Percentiles rank a stretch among this genome's conserved stretches.
These are phyloP conservation scores for Standfussiana lucernea DNA, from an alignment of 2,888 invertebrate genomes.

Conservation along the genomic window DNA sequence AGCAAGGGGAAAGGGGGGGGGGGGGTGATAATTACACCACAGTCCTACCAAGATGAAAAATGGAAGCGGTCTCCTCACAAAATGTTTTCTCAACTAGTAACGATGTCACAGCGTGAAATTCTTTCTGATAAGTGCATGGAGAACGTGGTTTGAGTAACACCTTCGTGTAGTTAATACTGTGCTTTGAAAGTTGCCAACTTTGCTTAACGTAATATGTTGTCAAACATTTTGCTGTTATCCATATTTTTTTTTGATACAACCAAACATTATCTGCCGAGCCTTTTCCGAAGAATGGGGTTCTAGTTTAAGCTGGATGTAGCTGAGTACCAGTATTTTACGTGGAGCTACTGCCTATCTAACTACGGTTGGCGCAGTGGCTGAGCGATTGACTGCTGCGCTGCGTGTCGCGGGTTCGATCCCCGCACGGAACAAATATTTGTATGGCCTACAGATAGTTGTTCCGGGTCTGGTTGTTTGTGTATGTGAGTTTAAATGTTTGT, in stretches of 20 bases:
- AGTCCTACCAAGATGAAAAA: slow-evolving; percentile 66
- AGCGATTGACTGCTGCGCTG: no score
- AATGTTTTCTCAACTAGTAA: slow-evolving; percentile 58
- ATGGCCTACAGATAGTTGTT: no score
- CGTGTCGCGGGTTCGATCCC: no score
- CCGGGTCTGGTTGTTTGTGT: no score
- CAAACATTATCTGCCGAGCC: background rate
- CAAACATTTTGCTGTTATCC: background rate
- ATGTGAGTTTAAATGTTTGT: no score
- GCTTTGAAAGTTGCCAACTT: background rate
- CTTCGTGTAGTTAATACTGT: background rate
- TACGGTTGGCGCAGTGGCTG: no score
- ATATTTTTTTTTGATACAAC: background rate
- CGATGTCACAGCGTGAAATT: slow-evolving; percentile 42
- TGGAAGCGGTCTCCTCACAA: slow-evolving; percentile 51
- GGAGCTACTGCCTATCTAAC: background rate
- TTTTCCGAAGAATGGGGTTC: background rate
- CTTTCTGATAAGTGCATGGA: slow-evolving; percentile 26
- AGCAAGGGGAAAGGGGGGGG: slow-evolving; percentile 22
- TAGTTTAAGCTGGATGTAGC: background rate
- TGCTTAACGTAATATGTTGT: background rate
- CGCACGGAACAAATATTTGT: no score
- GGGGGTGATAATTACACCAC: slow-evolving; percentile 60
- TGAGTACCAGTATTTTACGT: background rate
- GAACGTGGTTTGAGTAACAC: background rate